Conservation (phyloP, 2,888 invertebrate species). For the Chymomyza fuscimana region DNA sequence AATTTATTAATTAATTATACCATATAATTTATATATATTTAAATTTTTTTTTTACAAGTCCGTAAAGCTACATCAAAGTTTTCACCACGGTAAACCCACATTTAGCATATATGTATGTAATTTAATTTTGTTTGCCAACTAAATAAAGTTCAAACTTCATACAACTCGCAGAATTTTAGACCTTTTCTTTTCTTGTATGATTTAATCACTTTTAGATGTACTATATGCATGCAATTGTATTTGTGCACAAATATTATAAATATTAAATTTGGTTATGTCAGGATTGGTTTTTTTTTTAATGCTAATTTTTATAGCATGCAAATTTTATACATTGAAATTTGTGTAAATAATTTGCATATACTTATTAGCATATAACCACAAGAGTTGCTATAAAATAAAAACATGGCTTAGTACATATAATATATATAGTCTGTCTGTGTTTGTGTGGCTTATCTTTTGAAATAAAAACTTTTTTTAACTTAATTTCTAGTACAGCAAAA, state of each 20-base stretch:
- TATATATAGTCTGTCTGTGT: neutral
- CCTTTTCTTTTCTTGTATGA: slow-evolving; percentile 17
- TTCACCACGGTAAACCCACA: slow-evolving; percentile 53
- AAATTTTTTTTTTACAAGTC: slow-evolving; percentile 71
- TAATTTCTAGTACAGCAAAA: slow-evolving; percentile 6
- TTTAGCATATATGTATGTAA: slow-evolving; percentile 16
- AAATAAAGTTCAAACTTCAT: neutral
- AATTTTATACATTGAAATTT: neutral
- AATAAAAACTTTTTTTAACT: neutral
- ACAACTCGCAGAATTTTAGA: neutral
- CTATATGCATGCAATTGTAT: neutral
- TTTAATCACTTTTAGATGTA: slow-evolving; percentile 24
- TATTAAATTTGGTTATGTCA: slow-evolving; percentile 18
- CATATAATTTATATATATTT: slow-evolving; percentile 70
- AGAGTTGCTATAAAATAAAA: neutral
- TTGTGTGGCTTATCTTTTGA: neutral
- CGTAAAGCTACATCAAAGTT: slow-evolving; percentile 68
- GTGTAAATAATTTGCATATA: slow-evolving; percentile 21
- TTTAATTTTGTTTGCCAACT: slow-evolving; percentile 8
- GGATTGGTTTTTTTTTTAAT: slow-evolving; percentile 2
- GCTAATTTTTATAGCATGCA: neutral
- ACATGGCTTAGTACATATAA: neutral
- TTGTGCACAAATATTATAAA: slow-evolving; percentile 8
- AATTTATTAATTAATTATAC: slow-evolving; percentile 62
- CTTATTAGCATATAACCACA: neutral